Percentiles rank a stretch among this genome's conserved stretches.
phyloP scores from a whole-genome alignment of 2,888 invertebrate species.

The Arrhopalites spinosus region DNA sequence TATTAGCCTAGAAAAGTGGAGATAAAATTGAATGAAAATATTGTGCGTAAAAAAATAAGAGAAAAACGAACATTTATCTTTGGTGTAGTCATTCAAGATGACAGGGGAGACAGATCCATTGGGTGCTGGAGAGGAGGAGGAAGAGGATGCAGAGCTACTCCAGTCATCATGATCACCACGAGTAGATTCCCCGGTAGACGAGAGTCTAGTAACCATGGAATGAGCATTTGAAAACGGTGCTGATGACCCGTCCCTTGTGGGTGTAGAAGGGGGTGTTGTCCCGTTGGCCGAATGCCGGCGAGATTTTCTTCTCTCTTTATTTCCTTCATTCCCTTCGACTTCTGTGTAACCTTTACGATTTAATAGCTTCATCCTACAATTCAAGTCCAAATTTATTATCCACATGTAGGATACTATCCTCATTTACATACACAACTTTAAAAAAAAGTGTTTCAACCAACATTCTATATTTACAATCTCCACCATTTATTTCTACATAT shows the following conservation, averaged over 20 bases:
- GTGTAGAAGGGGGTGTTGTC: constrained; percentile 61
- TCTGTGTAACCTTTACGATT: constrained; percentile 64
- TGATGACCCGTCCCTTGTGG: constrained; percentile 50
- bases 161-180: constrained; percentile 62
- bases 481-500: too few relatives aligned
- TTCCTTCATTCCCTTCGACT: constrained; percentile 42
- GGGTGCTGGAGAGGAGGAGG: constrained; percentile 58
- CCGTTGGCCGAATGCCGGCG: constrained; percentile 72
- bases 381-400: not conserved
- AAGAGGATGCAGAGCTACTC: constrained; percentile 65
- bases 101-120: constrained; percentile 59
- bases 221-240: constrained; percentile 45
- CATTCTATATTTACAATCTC: too few relatives aligned
- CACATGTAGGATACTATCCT: not conserved
- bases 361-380: constrained; percentile 71
- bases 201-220: constrained; percentile 49
- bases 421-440: not conserved
- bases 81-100: constrained; percentile 64
- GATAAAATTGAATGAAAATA: not conserved
- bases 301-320: constrained; percentile 74
- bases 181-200: constrained; percentile 58
- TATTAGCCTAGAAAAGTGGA: not conserved
- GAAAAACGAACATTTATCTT: constrained; percentile 64
- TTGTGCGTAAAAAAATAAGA: not conserved
- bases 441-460: too few relatives aligned